These are phyloP conservation scores for Cliona cf. orientalis DNA, from an alignment of 37 sponge, comb jelly and placozoan species.

Conservation along the genomic window DNA sequence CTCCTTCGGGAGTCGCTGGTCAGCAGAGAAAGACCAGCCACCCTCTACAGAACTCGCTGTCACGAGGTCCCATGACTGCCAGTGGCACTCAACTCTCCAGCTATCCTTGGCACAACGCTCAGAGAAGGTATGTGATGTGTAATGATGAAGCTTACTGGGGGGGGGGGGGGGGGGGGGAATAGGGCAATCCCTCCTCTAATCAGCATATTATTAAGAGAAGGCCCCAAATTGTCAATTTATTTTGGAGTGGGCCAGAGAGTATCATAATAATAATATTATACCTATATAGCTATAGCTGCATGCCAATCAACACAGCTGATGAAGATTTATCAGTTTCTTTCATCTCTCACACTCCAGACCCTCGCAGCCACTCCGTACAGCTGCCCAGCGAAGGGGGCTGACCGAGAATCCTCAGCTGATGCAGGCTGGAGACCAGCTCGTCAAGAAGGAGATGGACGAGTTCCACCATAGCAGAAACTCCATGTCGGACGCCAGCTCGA, in stretches of 20 bases:
- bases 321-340: background rate
- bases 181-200: no score
- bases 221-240: no score
- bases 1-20: background rate
- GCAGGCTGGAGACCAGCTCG: slow-evolving; percentile 24
- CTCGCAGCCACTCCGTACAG: background rate
- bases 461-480: background rate
- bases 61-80: background rate
- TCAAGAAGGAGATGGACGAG: slow-evolving; percentile 40
- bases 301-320: background rate
- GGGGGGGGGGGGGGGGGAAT: no score
- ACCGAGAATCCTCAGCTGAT: slow-evolving; percentile 21
- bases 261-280: no score
- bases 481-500: background rate
- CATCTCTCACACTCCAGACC: background rate
- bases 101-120: slow-evolving; percentile 41
- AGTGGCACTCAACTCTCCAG: slow-evolving; percentile 3
- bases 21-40: background rate
- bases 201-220: no score
- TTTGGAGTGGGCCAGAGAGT: no score
- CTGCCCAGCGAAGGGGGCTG: background rate
- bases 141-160: no score
- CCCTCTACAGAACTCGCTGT: slow-evolving; percentile 24
- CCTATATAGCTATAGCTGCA: background rate
- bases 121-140: background rate